These are phyloP conservation scores for Epinotia demarniana DNA, from an alignment of 2,888 invertebrate species.

Conservation along the genomic window DNA sequence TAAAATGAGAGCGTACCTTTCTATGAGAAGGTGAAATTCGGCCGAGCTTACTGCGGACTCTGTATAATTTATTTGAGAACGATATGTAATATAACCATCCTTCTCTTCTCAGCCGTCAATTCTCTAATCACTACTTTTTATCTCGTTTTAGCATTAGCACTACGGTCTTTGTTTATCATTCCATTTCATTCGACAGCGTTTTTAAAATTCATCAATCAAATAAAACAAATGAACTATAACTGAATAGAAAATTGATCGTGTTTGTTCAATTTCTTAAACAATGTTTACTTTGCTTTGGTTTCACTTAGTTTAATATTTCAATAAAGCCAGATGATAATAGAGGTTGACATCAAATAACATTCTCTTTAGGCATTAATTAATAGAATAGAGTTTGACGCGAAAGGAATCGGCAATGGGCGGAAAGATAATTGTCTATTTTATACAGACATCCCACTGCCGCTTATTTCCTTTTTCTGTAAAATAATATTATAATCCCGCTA, in stretches of 20 bases:
- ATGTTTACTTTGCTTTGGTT: neutral
- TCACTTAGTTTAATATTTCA: slow-evolving; percentile 6
- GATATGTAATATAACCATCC: too few relatives aligned
- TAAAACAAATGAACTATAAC: neutral
- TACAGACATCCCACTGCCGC: neutral
- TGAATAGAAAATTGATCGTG: neutral
- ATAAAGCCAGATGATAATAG: neutral
- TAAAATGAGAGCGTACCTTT: too few relatives aligned
- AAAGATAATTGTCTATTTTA: slow-evolving; percentile 1
- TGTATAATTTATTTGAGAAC: too few relatives aligned
- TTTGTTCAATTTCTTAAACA: neutral
- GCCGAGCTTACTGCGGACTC: too few relatives aligned
- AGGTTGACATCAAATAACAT: slow-evolving; percentile 20
- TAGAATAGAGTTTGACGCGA: neutral
- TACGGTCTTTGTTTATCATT: too few relatives aligned
- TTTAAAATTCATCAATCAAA: too few relatives aligned
- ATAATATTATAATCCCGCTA: neutral
- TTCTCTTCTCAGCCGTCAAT: too few relatives aligned
- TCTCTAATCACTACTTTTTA: too few relatives aligned
- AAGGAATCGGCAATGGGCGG: neutral
- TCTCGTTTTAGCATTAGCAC: too few relatives aligned
- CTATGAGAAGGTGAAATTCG: too few relatives aligned
- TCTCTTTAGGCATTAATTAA: slow-evolving; percentile 1
- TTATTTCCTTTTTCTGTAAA: neutral
- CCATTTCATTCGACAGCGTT: too few relatives aligned